Percentiles rank a stretch among this genome's conserved stretches.
phyloP scores from a whole-genome alignment of 2,113 vertebrate genomes.

The Bucco capensis region DNA sequence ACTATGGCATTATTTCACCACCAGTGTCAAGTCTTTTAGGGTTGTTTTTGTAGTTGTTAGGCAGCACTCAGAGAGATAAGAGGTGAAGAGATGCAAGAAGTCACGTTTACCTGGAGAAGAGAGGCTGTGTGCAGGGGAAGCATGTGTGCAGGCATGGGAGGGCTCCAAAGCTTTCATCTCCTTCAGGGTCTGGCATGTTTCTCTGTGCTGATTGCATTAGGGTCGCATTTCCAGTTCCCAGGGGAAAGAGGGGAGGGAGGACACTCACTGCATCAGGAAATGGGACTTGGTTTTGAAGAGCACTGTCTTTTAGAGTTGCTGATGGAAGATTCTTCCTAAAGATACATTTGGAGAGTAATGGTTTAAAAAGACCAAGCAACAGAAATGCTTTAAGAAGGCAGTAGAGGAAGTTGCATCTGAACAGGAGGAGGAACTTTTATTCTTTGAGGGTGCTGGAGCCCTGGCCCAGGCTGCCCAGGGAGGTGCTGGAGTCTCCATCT shows the following conservation, averaged over 20 bases:
- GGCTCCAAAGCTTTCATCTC: background rate
- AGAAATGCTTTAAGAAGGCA: background rate
- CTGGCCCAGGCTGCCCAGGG: too few relatives aligned
- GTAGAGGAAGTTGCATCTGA: too few relatives aligned
- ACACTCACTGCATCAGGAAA: background rate
- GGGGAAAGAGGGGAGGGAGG: background rate
- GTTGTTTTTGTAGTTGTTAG: background rate
- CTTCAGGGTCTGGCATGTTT: background rate
- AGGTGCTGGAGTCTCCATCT: too few relatives aligned
- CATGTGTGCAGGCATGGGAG: background rate
- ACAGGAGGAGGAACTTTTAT: too few relatives aligned
- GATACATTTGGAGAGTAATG: background rate
- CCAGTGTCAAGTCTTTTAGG: background rate
- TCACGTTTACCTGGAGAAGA: background rate
- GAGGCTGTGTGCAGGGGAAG: background rate
- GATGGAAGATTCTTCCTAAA: background rate
- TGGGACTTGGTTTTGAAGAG: background rate
- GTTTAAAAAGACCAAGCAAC: background rate
- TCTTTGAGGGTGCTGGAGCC: too few relatives aligned
- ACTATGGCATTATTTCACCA: background rate
- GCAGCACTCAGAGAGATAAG: background rate
- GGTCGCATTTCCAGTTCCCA: background rate
- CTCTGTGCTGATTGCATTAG: background rate
- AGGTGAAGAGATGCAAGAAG: background rate
- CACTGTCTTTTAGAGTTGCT: background rate